Evolutionary conservation across 30 jellyfish, hydroid and myxozoan genomes (phyloP), one percentile per base, ranked within the genome.

Genomic region (Cassiopea xamachana): DNA sequence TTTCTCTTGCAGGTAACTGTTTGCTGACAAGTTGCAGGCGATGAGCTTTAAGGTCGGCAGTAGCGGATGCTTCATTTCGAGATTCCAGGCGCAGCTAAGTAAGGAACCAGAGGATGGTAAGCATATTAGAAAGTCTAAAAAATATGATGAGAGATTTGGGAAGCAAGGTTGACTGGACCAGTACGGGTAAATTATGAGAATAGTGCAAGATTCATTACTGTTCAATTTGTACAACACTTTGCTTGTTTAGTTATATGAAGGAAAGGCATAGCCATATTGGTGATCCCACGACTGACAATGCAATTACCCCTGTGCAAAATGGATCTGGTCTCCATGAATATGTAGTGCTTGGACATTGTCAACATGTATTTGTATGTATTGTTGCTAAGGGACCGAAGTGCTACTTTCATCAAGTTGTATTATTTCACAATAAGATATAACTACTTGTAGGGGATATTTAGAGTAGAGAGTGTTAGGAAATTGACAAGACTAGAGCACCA

Each of bases 161-260:
- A 75, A 77, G 85, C 94, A 87, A 13, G 90, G 90, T 79, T 87
- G 90, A 51, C 84, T 80, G 15, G 87, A 84, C 94, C 94, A 87
- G 48, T n/a, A 27, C 6, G 94, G 94, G 48, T 50, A 17, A 78
- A 78, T 69, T 16, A 87, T n/a, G 13, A 87, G n/a, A 55, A 87
- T 69, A 5, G 19, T 27, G 45, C 79, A 61, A 7, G 81, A 7
- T 47, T 60, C 55, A 2, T 87, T 13, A 6, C 14, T 14, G 15
- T 3, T 4, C 13, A 87, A 45, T 39, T 77, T 87, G 47, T 61
- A 17, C 8, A 87, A 44, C 5, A 80, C 39, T 69, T 78, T 73
- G 85, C 90, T 80, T 5, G 78, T 61, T 64, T 51, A 47, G 43
- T 78, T 77, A 82, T 76, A 87, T 39, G 94, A 90, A 12, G 94